phyloP scores from a whole-genome alignment of 2,888 invertebrate genomes.

The Leuctra nigra region DNA sequence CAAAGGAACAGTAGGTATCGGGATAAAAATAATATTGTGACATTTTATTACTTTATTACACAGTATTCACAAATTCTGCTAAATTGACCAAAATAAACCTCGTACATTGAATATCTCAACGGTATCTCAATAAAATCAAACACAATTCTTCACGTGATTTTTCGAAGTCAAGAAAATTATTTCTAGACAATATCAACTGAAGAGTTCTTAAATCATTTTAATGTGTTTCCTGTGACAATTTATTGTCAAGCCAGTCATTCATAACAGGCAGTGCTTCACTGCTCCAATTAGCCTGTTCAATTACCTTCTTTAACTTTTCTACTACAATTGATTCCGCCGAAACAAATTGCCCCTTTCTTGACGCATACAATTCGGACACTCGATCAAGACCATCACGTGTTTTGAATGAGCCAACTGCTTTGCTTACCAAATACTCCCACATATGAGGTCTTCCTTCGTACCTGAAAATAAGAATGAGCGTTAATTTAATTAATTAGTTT shows the following conservation, averaged over 20 bases:
- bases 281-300: constrained; percentile 70
- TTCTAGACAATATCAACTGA: no score
- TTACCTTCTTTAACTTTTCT: constrained; percentile 63
- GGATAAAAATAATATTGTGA: no score
- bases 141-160: no score
- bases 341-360: constrained; percentile 60
- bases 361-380: constrained; percentile 51
- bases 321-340: constrained; percentile 67
- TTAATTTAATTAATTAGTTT: not conserved
- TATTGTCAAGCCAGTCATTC: constrained; percentile 57
- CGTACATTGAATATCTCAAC: no score
- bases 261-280: constrained; percentile 68
- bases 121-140: no score
- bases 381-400: constrained; percentile 61
- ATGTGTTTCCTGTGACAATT: no score
- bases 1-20: no score
- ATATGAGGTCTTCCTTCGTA: constrained; percentile 62
- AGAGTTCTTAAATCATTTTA: no score
- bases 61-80: no score
- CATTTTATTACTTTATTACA: no score
- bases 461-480: constrained; percentile 39
- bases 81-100: no score
- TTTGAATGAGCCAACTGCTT: constrained; percentile 68
- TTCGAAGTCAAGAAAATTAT: no score
- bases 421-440: constrained; percentile 68